Conservation (phyloP, 2,113 vertebrate genomes). For the Sceloporus undulatus region DNA sequence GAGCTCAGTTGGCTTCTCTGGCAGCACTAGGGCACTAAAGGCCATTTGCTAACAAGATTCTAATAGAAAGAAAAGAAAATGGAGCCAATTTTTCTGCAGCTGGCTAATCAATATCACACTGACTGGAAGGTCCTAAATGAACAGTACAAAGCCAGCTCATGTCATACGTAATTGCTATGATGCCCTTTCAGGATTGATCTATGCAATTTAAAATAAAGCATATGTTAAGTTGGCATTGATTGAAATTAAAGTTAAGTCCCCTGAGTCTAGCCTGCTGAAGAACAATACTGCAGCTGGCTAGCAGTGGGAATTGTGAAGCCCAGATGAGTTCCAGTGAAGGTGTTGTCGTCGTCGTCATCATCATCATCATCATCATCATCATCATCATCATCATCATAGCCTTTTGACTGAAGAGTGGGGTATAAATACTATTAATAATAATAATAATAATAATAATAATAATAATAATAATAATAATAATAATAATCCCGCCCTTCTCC, state of each 20-base stretch:
- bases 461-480: too few relatives aligned
- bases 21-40: neutral
- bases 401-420: too few relatives aligned
- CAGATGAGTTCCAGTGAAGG: too few relatives aligned
- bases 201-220: slow-evolving; percentile 1
- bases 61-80: slow-evolving; percentile 28
- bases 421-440: too few relatives aligned
- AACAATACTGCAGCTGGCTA: neutral
- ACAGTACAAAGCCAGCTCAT: neutral
- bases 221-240: slow-evolving; percentile 19
- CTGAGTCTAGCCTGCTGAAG: slow-evolving; percentile 1
- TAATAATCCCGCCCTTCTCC: too few relatives aligned
- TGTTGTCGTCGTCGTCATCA: too few relatives aligned
- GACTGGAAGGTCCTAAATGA: slow-evolving; percentile 39
- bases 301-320: too few relatives aligned
- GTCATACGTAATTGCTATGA: slow-evolving; percentile 23
- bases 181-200: slow-evolving; percentile 34
- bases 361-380: too few relatives aligned
- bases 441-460: too few relatives aligned
- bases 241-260: slow-evolving; percentile 11
- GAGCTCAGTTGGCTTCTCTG: neutral
- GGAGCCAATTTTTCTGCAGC: slow-evolving; percentile 23
- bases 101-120: slow-evolving; percentile 50
- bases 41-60: slow-evolving; percentile 10
- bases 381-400: too few relatives aligned